Base-by-base conservation (phyloP, 2,888 invertebrate species). In the Phyllotreta cruciferae region DNA sequence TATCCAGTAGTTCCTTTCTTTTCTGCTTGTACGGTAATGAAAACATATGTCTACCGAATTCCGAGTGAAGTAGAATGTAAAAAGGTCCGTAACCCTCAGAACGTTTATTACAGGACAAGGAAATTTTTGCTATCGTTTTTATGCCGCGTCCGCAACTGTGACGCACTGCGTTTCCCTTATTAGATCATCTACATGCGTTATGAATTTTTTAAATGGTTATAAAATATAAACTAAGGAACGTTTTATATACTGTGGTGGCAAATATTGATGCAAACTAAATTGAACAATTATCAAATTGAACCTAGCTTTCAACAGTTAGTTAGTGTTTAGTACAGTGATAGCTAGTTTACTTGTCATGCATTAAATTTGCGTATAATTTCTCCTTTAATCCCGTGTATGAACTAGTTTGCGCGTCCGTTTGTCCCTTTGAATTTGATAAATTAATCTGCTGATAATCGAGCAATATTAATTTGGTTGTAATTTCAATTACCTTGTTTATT, bases 91-190 rank as follows among this genome's bases (percentile, higher is more conserved):
- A 63, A 61, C 66, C 63, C 61, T 60, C 55, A 63, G 57, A 52
- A 44, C 56, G 49, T 64, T 62, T 63, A 63, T 64, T 62, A 39
- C 66, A 45, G 62, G 58, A 54, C 56, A 34, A 54, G 57, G 57
- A 56, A 64, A 61, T 63, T 61, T 60, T 63, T 66, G 60, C 58
- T 63, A 60, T 57, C 61, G 57, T 57, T 57, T 60, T 53, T 39
- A 35, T 58, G 14, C 36, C 55, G 37, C 39, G 42, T 61, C 58
- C 66, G 63, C 66, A 66, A 44, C 55, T 61, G 63, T 55, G 66
- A 56, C 62, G 63, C 66, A 62, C 13, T 66, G 66, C 66, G 66
- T 64, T 24, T 66, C 52, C 62, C 54, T 66, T 66, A 64, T 61
- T 62, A 60, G 62, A 65, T 58, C 39, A 37, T 56, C 58, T 45